Evolutionary conservation across 1,140 invertebrate species (phyloP), one percentile per base, ranked within the genome.

Genomic region (Mycetomoellerius zeteki): DNA sequence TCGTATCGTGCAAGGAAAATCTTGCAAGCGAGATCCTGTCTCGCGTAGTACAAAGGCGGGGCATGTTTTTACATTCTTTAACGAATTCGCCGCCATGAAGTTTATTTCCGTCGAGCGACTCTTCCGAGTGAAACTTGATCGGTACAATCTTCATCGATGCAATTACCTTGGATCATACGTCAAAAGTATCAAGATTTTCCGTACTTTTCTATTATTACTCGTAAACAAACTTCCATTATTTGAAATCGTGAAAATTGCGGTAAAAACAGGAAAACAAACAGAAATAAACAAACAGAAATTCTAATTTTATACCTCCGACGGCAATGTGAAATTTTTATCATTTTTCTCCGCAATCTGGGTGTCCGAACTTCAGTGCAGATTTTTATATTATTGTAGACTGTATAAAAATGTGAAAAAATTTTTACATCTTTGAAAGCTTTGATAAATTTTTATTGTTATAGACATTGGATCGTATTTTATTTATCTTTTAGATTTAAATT

Each of bases 121-220:
- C 69, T 82, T 56, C 50, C 69, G 37, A 84, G 19, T 75, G 80
- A 50, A 84, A 84, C 56, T 75, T 60, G 80, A 84, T 75, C 69
- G 37, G 19, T 30, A 43, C 24, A 84, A 84, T 84, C 80, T 75
- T 75, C 24, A 30, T 5, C 56, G 54, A 50, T 30, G 54, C 54
- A 75, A 73, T 84, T 73, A 84, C 43, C 56, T 60, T 14, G 54
- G 12, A 33, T 60, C 47, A 16, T 47, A 60, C 76, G 21, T 76
- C 73, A 78, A 78, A 78, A 27, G 24, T 77, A 77, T 37, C 60
- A 19, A 8, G 62, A 27, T 67, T 67, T 67, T 52, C 21, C 43
- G 7, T 43, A 67, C n/a, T 54, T 54, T 71, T 14, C 3, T 76
- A 65, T 75, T 33, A 14, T 78, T 37, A 56, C 21, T 21, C 16